These are phyloP conservation scores for Ibidorhyncha struthersii DNA, from an alignment of 2,113 vertebrate species.

Conservation along the genomic window DNA sequence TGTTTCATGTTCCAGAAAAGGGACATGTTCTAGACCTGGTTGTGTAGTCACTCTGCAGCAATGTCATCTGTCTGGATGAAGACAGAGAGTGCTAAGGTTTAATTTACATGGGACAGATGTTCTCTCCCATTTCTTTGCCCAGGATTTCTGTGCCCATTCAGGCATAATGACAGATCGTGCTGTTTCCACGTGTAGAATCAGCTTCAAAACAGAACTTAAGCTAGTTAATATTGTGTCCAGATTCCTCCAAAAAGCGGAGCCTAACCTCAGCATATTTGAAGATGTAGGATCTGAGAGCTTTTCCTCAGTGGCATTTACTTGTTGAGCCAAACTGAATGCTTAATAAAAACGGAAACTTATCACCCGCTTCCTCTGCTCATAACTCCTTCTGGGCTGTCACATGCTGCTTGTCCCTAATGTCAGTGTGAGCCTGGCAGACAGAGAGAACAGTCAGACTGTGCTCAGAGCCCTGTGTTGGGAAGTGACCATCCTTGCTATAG, in stretches of 20 bases:
- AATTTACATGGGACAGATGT: background rate
- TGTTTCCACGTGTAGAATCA: background rate
- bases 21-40: background rate
- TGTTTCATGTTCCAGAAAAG: conserved; percentile 14
- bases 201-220: background rate
- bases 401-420: background rate
- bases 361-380: background rate
- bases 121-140: background rate
- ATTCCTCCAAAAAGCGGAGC: background rate
- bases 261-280: background rate
- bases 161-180: background rate
- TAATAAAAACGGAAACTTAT: background rate
- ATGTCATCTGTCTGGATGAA: background rate
- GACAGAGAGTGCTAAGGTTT: background rate
- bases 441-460: background rate
- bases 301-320: background rate
- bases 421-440: background rate
- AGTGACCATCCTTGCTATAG: background rate
- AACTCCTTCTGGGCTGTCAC: background rate
- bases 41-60: background rate
- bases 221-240: background rate
- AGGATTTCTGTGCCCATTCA: background rate
- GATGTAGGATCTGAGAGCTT: background rate
- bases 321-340: background rate
- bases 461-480: background rate